These are phyloP conservation scores for Pelecanus crispus DNA, from an alignment of 2,113 vertebrate genomes.

Conservation along the genomic window DNA sequence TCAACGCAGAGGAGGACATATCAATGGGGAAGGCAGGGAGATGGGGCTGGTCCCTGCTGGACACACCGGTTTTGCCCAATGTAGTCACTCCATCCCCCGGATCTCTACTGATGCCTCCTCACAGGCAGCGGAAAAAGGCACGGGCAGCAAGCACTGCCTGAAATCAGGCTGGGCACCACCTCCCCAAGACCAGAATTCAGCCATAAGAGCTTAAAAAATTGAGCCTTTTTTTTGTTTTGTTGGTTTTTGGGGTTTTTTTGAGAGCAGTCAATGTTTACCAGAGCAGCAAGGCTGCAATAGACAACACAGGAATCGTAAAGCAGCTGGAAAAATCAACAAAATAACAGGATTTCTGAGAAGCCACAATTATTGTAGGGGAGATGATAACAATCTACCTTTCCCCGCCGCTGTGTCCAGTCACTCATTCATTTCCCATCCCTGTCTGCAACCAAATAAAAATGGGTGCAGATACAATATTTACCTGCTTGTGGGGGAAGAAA, in stretches of 20 bases:
- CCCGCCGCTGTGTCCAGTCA: not conserved
- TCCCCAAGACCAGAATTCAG: not conserved
- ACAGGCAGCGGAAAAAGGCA: not conserved
- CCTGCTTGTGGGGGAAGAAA: not conserved
- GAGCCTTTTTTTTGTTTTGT: not conserved
- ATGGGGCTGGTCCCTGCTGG: not conserved
- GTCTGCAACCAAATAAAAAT: not conserved
- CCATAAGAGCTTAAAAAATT: not conserved
- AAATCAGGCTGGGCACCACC: not conserved
- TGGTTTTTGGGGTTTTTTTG: too few species aligned
- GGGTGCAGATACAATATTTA: not conserved
- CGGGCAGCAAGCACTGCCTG: not conserved
- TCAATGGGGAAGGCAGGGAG: not conserved
- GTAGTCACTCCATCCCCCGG: not conserved
- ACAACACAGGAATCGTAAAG: not conserved
- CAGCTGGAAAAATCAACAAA: not conserved
- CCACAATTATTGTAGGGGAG: not conserved
- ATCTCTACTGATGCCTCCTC: not conserved
- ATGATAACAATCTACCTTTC: not conserved
- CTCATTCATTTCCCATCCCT: not conserved
- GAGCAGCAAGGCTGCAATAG: not conserved
- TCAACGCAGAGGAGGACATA: accelerated
- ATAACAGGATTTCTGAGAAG: not conserved
- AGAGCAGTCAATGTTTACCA: not conserved
- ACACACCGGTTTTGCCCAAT: not conserved